These are phyloP conservation scores for Acheta domesticus DNA, from an alignment of 2,888 invertebrate genomes.

Conservation along the genomic window DNA sequence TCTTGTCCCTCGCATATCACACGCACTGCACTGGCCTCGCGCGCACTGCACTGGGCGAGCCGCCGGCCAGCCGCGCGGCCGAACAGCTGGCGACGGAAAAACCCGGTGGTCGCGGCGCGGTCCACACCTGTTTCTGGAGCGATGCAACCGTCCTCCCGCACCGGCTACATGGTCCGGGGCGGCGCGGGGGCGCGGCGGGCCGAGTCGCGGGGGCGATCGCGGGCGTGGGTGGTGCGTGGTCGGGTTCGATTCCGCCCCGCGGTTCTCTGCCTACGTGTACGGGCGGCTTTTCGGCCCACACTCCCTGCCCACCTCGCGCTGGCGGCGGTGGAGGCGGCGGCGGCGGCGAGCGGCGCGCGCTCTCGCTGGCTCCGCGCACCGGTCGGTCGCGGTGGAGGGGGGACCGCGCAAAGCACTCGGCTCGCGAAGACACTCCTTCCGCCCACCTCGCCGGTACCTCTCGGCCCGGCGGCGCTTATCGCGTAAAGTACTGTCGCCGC, in stretches of 20 bases:
- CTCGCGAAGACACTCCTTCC: conserved; percentile 20
- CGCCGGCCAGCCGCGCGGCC: too few species aligned
- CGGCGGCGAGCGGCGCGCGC: conserved; percentile 34
- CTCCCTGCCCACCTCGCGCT: conserved; percentile 19
- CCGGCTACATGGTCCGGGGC: conserved; percentile 31
- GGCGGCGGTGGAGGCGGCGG: conserved; percentile 33
- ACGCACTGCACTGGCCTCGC: too few species aligned
- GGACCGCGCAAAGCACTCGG: conserved; percentile 32
- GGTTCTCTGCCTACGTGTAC: conserved; percentile 31
- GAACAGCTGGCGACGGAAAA: too few species aligned
- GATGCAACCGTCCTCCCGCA: conserved; percentile 23
- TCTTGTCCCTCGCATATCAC: too few species aligned
- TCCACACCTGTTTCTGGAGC: conserved; percentile 22
- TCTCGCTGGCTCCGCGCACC: conserved; percentile 25
- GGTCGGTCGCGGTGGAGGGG: conserved; percentile 35
- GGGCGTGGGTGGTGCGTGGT: conserved; percentile 39
- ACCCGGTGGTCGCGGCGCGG: background rate
- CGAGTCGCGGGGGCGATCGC: background rate
- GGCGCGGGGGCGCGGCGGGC: too few species aligned
- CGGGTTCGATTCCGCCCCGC: conserved; percentile 32
- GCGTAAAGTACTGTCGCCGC: background rate
- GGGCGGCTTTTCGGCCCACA: conserved; percentile 27
- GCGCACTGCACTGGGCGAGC: too few species aligned
- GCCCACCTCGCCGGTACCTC: background rate
- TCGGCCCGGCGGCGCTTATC: background rate